phyloP scores from a whole-genome alignment of 2,888 invertebrate genomes.

The Philereme transversata region DNA sequence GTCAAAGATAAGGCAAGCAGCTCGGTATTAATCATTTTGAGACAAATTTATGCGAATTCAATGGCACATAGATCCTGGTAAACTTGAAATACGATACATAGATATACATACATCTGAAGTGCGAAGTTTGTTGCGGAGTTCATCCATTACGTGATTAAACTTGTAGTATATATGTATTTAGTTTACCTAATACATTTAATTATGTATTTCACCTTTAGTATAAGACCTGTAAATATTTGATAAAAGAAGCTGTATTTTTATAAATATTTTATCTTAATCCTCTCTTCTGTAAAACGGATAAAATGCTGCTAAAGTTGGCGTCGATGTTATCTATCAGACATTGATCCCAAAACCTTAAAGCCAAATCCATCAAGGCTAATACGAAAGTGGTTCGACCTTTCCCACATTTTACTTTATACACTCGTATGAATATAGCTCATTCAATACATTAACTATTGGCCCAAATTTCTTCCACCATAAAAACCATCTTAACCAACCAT shows the following conservation, averaged over 20 bases:
- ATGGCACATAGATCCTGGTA: neutral
- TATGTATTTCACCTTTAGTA: too few relatives aligned
- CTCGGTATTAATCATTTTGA: slow-evolving; percentile 58
- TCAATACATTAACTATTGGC: slow-evolving; percentile 39
- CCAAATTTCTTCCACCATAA: slow-evolving; percentile 38
- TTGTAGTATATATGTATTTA: too few relatives aligned
- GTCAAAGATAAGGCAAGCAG: slow-evolving; percentile 52
- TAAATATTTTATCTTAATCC: too few relatives aligned
- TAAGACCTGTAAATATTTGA: too few relatives aligned
- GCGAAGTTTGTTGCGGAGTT: too few relatives aligned
- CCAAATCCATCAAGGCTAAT: slow-evolving; percentile 19
- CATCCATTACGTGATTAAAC: too few relatives aligned
- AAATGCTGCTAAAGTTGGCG: too few relatives aligned
- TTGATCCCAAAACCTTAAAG: slow-evolving; percentile 10
- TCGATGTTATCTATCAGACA: slow-evolving; percentile 4
- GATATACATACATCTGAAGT: neutral
- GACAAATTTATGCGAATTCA: slow-evolving; percentile 63
- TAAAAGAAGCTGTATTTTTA: too few relatives aligned
- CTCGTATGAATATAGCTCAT: slow-evolving; percentile 31
- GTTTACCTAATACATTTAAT: too few relatives aligned
- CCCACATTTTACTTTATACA: slow-evolving; percentile 28
- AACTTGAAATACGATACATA: neutral
- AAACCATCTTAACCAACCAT: slow-evolving; percentile 40
- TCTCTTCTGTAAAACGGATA: too few relatives aligned
- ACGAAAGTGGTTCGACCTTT: slow-evolving; percentile 23